Evolutionary conservation across 1,140 invertebrate genomes (phyloP).

Genomic region (Calephelis virginiensis): DNA sequence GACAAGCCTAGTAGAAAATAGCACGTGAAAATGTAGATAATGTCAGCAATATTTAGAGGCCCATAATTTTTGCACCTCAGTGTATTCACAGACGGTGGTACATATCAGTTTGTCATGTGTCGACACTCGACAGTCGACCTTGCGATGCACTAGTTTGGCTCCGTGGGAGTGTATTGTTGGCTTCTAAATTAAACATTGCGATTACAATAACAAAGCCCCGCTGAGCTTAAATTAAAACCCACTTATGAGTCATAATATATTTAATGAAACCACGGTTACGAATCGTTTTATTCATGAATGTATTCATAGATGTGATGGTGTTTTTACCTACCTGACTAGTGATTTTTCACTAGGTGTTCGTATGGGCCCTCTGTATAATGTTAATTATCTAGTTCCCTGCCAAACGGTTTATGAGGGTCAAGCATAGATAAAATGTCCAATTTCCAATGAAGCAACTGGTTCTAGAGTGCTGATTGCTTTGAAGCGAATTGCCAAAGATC

Average conservation of each 20-base stretch:
- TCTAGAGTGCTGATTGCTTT: too few relatives aligned
- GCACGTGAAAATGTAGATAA: too few relatives aligned
- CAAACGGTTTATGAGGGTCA: too few relatives aligned
- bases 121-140: not conserved
- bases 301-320: not conserved
- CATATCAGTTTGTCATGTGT: not conserved
- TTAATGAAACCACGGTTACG: not conserved
- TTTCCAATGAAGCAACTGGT: too few relatives aligned
- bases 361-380: not conserved
- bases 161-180: constrained; percentile 13
- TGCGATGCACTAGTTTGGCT: constrained; percentile 13
- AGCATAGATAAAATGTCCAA: too few relatives aligned
- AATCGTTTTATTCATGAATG: not conserved
- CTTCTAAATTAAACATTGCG: constrained; percentile 4
- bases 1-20: too few relatives aligned
- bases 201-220: constrained; percentile 2
- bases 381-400: too few relatives aligned
- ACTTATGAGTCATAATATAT: not conserved
- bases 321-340: not conserved
- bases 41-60: too few relatives aligned
- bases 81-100: not conserved
- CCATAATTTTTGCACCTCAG: not conserved
- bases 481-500: too few relatives aligned
- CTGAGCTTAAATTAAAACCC: constrained; percentile 1
- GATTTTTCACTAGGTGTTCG: not conserved